Evolutionary conservation across 2,797 vertebrate species (phyloP).

Genomic region (Neostethus bicornis): DNA sequence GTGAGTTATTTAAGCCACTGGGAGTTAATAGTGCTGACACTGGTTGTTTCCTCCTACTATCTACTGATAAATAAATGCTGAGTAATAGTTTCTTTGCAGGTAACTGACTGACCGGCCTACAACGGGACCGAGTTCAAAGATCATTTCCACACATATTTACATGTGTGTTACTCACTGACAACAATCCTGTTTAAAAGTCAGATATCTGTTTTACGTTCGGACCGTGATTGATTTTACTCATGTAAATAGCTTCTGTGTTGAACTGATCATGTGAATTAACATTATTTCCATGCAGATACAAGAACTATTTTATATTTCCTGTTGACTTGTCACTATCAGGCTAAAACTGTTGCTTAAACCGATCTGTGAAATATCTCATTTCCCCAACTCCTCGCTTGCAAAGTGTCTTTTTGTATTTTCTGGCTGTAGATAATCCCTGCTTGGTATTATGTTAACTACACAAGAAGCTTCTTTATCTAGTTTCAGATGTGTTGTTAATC

Average conservation of each 20-base stretch:
- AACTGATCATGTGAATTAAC: too few relatives aligned
- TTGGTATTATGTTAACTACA: conserved; percentile 23
- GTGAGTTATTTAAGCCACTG: neutral
- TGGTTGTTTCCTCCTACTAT: neutral
- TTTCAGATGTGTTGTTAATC: conserved; percentile 23
- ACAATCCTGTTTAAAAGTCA: conserved; percentile 17
- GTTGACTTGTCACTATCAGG: conserved; percentile 2
- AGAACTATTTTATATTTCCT: conserved; percentile 33
- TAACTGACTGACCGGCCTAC: conserved; percentile 16
- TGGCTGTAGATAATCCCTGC: conserved; percentile 9
- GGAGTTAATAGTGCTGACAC: neutral
- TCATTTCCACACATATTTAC: conserved; percentile 42
- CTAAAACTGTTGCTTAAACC: conserved; percentile 10
- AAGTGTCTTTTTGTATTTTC: neutral
- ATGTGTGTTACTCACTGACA: conserved; percentile 19
- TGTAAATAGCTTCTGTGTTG: neutral
- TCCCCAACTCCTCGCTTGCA: neutral
- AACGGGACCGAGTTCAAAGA: conserved; percentile 47
- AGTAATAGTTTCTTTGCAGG: conserved; percentile 14
- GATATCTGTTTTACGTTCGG: neutral
- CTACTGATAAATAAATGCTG: conserved; percentile 2
- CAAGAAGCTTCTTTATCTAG: conserved; percentile 20
- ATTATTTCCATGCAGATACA: conserved; percentile 4
- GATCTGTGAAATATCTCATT: conserved; percentile 9
- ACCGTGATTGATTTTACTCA: conserved; percentile 1